Conservation (phyloP, 2,113 vertebrate species). For the Microcebus ravelobensis region DNA sequence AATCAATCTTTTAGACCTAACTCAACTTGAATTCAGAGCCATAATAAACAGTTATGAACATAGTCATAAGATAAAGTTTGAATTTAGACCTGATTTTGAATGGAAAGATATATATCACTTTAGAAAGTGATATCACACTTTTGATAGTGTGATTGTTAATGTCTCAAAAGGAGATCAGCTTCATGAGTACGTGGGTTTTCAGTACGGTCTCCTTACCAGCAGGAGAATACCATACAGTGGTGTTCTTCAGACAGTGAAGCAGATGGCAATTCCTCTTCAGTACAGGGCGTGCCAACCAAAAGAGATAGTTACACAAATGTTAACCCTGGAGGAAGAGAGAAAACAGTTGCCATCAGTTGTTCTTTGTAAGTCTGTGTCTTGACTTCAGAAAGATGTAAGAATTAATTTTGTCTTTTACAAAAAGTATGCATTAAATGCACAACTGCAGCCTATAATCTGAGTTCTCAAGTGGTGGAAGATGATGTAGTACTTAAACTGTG, state of each 20-base stretch:
- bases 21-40: neutral
- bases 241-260: conserved; percentile 81
- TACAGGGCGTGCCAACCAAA: conserved; percentile 75
- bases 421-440: neutral
- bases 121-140: conserved; percentile 40
- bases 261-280: conserved; percentile 83
- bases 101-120: neutral
- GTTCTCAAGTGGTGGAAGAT: neutral
- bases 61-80: conserved; percentile 4
- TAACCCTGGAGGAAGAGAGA: conserved; percentile 75
- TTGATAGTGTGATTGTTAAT: neutral
- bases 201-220: conserved; percentile 71
- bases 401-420: conserved; percentile 22
- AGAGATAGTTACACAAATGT: conserved; percentile 79
- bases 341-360: conserved; percentile 49
- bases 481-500: neutral
- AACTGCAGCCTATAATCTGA: neutral
- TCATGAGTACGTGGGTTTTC: conserved; percentile 21
- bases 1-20: neutral
- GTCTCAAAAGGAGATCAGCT: neutral
- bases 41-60: neutral
- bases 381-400: conserved; percentile 15
- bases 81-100: conserved; percentile 6
- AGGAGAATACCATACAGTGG: conserved; percentile 69
- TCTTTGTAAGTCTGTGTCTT: neutral